Conservation (phyloP, 2,797 vertebrate species). For the Astyanax mexicanus region DNA sequence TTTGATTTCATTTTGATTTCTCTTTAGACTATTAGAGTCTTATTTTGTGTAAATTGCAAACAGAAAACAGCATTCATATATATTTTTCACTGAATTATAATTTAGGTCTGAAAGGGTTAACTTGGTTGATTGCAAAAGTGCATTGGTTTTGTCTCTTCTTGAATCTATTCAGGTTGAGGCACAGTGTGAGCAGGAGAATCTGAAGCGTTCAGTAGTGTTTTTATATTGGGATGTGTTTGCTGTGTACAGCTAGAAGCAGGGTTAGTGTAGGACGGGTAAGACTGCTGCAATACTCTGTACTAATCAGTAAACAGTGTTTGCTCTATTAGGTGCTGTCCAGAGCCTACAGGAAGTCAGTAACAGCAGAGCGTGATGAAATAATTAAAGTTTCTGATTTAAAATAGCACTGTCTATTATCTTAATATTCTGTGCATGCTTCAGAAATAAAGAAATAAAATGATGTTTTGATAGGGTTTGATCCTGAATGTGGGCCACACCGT, state of each 20-base stretch:
- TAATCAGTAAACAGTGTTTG: neutral
- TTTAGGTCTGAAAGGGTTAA: too few species aligned
- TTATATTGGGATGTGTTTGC: too few species aligned
- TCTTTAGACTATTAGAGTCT: too few species aligned
- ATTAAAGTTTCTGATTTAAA: neutral
- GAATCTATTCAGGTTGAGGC: too few species aligned
- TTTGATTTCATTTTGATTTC: too few species aligned
- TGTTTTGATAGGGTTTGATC: constrained; percentile 14
- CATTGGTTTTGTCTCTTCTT: too few species aligned
- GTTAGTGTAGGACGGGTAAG: neutral
- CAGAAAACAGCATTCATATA: too few species aligned
- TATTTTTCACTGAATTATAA: too few species aligned
- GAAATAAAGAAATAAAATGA: neutral
- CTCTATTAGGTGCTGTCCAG: neutral
- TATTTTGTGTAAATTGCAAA: too few species aligned
- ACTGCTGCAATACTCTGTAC: neutral
- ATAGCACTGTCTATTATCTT: neutral
- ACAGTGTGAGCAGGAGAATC: too few species aligned
- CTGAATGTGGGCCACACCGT: constrained; percentile 13
- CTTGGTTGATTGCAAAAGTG: too few species aligned
- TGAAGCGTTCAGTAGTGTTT: too few species aligned
- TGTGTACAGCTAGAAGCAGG: neutral
- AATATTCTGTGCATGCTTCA: neutral
- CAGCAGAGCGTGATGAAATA: neutral
- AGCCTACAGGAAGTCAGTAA: neutral